Conservation (phyloP, 2,797 vertebrate genomes). For the Sylvilagus floridanus region DNA sequence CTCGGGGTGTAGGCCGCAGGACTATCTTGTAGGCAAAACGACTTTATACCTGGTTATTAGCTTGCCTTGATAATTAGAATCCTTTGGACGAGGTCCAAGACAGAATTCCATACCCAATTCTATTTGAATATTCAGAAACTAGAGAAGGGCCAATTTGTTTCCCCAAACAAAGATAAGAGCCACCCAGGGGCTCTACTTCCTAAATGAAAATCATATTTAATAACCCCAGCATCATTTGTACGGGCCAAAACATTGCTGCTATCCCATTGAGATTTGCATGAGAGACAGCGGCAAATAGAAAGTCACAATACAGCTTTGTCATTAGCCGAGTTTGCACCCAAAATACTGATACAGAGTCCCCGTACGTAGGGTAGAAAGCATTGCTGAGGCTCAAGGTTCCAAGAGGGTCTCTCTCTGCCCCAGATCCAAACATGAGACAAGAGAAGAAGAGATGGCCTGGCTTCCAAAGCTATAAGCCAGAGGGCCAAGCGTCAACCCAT, state of each 20-base stretch:
- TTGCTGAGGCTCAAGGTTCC: not conserved
- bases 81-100: slow-evolving; percentile 74
- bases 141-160: slow-evolving; percentile 76
- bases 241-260: slow-evolving; percentile 64
- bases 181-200: slow-evolving; percentile 74
- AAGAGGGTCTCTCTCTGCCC: not conserved
- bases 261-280: slow-evolving; percentile 67
- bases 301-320: slow-evolving; percentile 23
- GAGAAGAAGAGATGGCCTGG: not conserved
- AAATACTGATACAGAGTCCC: slow-evolving; percentile 29
- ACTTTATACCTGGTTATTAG: slow-evolving; percentile 61
- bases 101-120: slow-evolving; percentile 74
- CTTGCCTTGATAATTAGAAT: slow-evolving; percentile 73
- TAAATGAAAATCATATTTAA: slow-evolving; percentile 79
- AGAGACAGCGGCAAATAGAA: slow-evolving; percentile 50
- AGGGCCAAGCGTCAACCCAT: not conserved
- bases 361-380: not conserved
- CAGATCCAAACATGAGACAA: slow-evolving; percentile 57
- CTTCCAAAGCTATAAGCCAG: not conserved
- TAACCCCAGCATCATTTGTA: slow-evolving; percentile 66
- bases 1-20: slow-evolving; percentile 24
- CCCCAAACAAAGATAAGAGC: slow-evolving; percentile 80
- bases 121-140: slow-evolving; percentile 77
- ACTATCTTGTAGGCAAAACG: slow-evolving; percentile 66
- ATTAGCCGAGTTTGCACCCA: slow-evolving; percentile 36